Base-by-base conservation (phyloP, 1,140 invertebrate species). In the Bradysia coprophila region DNA sequence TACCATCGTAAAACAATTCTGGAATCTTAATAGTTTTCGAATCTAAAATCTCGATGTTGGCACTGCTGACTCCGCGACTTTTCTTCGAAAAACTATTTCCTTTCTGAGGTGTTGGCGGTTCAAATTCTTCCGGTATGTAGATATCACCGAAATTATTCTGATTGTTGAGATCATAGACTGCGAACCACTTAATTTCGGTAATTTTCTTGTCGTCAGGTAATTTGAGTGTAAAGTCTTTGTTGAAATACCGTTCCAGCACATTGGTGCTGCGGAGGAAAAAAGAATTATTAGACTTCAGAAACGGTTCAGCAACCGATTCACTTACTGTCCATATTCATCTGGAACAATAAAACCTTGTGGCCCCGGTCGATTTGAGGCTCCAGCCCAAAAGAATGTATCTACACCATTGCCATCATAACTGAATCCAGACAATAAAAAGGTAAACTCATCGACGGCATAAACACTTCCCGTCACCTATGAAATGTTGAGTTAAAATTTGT, bases 321-420 rank as follows among this genome's bases (percentile, higher is more conserved):
- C 77, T 69, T 51, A 85, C 86, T 78, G 84, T 54, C 84, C 83
- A 64, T 76, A 72, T 58, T 91, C 81, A 52, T 92, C 81, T 5
- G 87, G 82, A 3, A 93, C 78, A 44, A 93, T 88, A 52, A 91
- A 91, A 4, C 89, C 89, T 54, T 90, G 80, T 0, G 85, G 84
- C 4, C 86, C 86, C 0, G 88, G 87, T 21, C 84, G 61, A 51
- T 84, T 85, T 0, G 81, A 73, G n/a, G 81, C 73, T 24, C 89
- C 90, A 4, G 85, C 81, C 86, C 86, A 92, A 57, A 94, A 93
- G 59, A 88, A 93, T 4, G 86, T 84, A 55, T 91, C 88, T 20
- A 76, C 78, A 8, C 87, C 88, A 40, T 86, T 83, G 16, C 90
- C 90, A 64, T 93, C 89, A 50, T 93, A 94, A 56, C 76, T 88